Conservation (phyloP, 2,888 invertebrate species). For the Lypha dubia region DNA sequence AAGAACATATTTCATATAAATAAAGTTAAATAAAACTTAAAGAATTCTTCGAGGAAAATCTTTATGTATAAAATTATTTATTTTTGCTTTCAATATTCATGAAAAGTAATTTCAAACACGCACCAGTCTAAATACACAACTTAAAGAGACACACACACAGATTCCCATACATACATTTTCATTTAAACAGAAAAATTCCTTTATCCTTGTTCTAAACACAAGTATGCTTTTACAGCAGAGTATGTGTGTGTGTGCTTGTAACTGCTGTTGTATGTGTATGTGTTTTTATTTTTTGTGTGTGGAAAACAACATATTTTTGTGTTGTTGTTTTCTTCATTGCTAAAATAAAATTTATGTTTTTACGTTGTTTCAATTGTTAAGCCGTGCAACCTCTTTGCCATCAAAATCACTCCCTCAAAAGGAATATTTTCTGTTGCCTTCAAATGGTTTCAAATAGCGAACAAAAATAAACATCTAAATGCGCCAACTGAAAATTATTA, state of each 20-base stretch:
- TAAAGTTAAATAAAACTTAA: neutral
- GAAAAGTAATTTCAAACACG: slow-evolving; percentile 70
- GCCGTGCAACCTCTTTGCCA: slow-evolving; percentile 27
- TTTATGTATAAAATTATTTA: slow-evolving; percentile 62
- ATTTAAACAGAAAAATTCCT: slow-evolving; percentile 53
- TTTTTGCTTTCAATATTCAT: slow-evolving; percentile 53
- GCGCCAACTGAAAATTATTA: slow-evolving; percentile 75
- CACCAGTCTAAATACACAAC: slow-evolving; percentile 48
- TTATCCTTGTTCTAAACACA: slow-evolving; percentile 54
- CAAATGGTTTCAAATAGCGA: slow-evolving; percentile 11
- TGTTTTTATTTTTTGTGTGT: slow-evolving; percentile 8
- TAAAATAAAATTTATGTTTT: slow-evolving; percentile 67
- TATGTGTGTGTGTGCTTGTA: neutral
- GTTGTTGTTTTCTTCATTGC: slow-evolving; percentile 2
- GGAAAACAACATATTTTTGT: slow-evolving; percentile 47
- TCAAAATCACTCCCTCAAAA: slow-evolving; percentile 26
- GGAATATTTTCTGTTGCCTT: neutral
- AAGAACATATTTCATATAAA: slow-evolving; percentile 18
- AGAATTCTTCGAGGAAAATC: slow-evolving; percentile 47
- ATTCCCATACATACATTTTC: neutral
- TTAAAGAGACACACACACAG: slow-evolving; percentile 6
- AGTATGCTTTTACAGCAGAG: neutral
- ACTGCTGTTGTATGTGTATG: neutral
- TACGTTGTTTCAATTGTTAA: slow-evolving; percentile 47
- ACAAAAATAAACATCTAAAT: slow-evolving; percentile 76